These are phyloP conservation scores for Psittacula echo DNA, from an alignment of 2,797 vertebrate species.

Conservation along the genomic window DNA sequence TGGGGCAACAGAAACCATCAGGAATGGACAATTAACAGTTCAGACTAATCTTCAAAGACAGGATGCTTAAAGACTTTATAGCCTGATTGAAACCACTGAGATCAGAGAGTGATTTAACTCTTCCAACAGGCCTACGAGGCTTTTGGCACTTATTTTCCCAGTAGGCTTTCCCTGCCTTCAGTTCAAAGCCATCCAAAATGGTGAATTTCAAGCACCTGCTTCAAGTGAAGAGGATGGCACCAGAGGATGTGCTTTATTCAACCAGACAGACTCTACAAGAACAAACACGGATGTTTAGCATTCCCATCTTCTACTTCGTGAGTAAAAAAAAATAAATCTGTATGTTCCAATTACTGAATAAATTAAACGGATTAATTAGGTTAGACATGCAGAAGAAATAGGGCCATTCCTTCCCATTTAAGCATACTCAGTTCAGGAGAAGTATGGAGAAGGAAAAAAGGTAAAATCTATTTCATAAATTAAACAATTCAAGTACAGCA, in stretches of 20 bases:
- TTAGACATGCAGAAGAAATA: background rate
- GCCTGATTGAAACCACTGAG: background rate
- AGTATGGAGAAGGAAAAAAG: background rate
- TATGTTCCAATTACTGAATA: background rate
- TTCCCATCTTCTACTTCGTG: background rate
- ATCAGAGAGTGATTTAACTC: slow-evolving; percentile 42
- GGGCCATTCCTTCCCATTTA: background rate
- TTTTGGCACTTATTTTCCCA: background rate
- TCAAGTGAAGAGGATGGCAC: background rate
- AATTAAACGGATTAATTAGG: background rate
- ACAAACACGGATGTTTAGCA: background rate
- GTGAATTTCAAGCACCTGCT: slow-evolving; percentile 49
- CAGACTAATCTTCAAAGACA: slow-evolving; percentile 55
- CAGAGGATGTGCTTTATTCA: background rate
- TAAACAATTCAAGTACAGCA: background rate
- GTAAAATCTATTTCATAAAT: background rate
- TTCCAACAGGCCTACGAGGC: slow-evolving; percentile 2
- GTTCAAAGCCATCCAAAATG: slow-evolving; percentile 11
- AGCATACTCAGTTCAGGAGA: background rate
- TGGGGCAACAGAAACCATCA: background rate
- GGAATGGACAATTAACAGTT: slow-evolving; percentile 18
- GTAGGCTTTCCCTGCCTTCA: background rate
- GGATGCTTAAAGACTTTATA: slow-evolving; percentile 30
- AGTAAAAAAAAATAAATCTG: background rate
- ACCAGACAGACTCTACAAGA: background rate